Evolutionary conservation across 2,797 vertebrate genomes (phyloP).

Genomic region (Lateolabrax maculatus): DNA sequence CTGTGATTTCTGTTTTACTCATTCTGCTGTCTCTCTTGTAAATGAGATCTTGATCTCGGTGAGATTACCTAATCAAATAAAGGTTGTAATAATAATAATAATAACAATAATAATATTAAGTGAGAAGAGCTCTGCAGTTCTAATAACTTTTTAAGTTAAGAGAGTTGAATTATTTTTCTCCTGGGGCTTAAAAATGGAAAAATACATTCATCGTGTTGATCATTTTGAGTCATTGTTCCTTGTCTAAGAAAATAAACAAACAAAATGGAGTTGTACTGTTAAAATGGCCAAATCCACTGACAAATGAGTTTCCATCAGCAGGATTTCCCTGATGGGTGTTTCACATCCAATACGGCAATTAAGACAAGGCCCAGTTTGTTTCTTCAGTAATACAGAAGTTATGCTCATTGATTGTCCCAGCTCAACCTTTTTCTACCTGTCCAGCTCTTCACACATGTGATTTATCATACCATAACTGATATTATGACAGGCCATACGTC

Average conservation of each 20-base stretch:
- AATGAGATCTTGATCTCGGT: background rate
- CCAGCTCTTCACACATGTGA: background rate
- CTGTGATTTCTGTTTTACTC: background rate
- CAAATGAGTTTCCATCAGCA: background rate
- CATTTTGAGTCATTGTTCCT: background rate
- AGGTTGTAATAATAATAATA: background rate
- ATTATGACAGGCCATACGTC: fast-evolving
- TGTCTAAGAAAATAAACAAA: background rate
- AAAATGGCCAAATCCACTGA: background rate
- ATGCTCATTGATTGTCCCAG: background rate
- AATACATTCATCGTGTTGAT: background rate
- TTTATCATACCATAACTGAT: background rate
- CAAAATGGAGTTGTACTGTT: background rate
- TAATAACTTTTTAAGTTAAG: background rate
- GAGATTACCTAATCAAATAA: background rate
- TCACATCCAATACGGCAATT: background rate
- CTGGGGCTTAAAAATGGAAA: background rate
- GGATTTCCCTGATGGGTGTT: background rate
- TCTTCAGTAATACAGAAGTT: background rate
- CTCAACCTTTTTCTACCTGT: background rate
- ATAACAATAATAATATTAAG: background rate
- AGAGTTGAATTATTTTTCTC: background rate
- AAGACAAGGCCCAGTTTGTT: background rate
- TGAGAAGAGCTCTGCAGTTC: background rate
- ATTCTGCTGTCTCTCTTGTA: background rate